phyloP scores from a whole-genome alignment of 2,888 invertebrate species.

The Xylota sylvarum region DNA sequence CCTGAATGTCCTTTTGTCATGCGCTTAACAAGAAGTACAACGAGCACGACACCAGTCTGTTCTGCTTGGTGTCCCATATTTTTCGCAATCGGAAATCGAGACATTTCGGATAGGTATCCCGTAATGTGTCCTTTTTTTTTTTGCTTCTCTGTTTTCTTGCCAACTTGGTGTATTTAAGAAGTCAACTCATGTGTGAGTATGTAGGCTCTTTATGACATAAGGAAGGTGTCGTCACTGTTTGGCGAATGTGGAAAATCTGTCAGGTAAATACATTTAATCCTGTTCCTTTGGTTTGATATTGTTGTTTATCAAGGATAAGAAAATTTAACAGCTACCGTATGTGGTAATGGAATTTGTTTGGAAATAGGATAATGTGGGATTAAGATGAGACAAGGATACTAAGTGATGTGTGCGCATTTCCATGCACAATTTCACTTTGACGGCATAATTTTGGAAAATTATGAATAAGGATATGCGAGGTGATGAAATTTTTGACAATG shows the following conservation, averaged over 20 bases:
- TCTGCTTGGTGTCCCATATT: constrained; percentile 20
- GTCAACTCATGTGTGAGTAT: constrained; percentile 44
- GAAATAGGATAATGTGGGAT: constrained; percentile 70
- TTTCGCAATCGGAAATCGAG: constrained; percentile 68
- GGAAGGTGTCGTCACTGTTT: constrained; percentile 43
- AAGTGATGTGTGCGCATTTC: constrained; percentile 29
- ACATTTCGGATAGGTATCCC: constrained; percentile 53
- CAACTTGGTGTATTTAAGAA: constrained; percentile 56
- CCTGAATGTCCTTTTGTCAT: constrained; percentile 76
- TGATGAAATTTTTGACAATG: constrained; percentile 2
- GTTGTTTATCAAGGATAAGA: constrained; percentile 54
- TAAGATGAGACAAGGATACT: constrained; percentile 44
- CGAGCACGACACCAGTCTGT: not conserved
- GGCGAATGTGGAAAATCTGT: constrained; percentile 66
- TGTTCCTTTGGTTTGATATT: constrained; percentile 65
- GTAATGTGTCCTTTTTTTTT: constrained; percentile 16
- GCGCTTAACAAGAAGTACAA: constrained; percentile 63
- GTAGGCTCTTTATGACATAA: constrained; percentile 17
- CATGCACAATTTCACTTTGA: constrained; percentile 37
- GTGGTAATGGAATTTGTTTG: constrained; percentile 73
- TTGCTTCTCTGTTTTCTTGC: not conserved
- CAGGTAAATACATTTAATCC: constrained; percentile 73
- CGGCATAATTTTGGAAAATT: not conserved
- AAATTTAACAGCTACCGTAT: constrained; percentile 69
- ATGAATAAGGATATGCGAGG: not conserved